These are phyloP conservation scores for Pagrus major DNA, from an alignment of 2,113 vertebrate species.

Conservation along the genomic window DNA sequence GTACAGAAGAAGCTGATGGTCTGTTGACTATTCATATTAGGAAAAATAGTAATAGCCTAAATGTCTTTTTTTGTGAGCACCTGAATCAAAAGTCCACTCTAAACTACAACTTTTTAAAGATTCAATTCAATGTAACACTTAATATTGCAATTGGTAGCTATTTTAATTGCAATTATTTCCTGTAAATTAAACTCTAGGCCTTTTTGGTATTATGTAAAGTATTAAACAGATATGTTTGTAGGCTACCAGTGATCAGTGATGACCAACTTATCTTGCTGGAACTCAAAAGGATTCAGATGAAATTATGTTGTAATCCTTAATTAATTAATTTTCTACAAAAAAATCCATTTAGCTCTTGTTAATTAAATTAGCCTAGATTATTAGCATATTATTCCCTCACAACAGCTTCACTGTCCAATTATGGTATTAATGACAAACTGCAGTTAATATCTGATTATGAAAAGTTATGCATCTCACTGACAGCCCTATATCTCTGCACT, in stretches of 20 bases:
- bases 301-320: too few relatives aligned
- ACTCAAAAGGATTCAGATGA: not conserved
- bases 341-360: not conserved
- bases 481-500: not conserved
- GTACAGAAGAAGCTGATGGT: not conserved
- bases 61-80: not conserved
- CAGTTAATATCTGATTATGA: not conserved
- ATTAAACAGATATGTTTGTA: not conserved
- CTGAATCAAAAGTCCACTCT: not conserved
- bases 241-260: too few relatives aligned
- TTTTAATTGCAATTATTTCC: not conserved
- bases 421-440: not conserved
- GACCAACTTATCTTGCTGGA: too few relatives aligned
- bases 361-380: not conserved
- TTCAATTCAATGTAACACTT: too few relatives aligned
- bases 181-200: not conserved
- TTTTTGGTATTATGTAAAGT: not conserved
- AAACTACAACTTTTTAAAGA: not conserved
- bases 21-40: not conserved
- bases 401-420: not conserved
- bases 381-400: not conserved
- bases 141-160: not conserved
- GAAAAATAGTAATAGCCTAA: too few relatives aligned
- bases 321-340: not conserved
- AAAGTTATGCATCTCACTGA: not conserved